Percentiles rank a stretch among this genome's conserved stretches.
These are phyloP conservation scores for Pogonomyrmex californicus DNA, from an alignment of 1,140 invertebrate species.

Conservation along the genomic window DNA sequence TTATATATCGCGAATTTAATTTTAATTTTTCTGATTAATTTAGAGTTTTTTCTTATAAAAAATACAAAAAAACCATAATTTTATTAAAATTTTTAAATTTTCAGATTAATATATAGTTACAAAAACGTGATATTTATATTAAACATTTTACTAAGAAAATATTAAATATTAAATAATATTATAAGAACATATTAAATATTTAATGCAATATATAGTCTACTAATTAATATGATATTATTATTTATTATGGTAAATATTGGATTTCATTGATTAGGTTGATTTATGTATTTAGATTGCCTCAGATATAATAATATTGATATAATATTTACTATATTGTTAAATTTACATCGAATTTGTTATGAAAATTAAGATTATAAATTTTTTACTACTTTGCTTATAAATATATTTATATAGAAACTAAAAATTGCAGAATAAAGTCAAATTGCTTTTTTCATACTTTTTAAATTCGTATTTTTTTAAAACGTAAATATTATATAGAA, in stretches of 20 bases:
- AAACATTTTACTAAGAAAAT: not conserved
- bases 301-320: not conserved
- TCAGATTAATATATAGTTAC: not conserved
- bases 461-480: too few species aligned
- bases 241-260: not conserved
- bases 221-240: slow-evolving; percentile 1
- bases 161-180: not conserved
- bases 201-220: not conserved
- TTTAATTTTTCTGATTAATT: not conserved
- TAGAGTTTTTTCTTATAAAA: not conserved
- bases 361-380: not conserved
- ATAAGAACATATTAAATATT: slow-evolving; percentile 5
- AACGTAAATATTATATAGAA: too few species aligned
- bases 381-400: too few species aligned
- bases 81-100: slow-evolving; percentile 4
- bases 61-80: not conserved
- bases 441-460: not conserved
- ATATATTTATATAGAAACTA: not conserved
- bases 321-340: not conserved
- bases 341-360: not conserved
- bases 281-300: not conserved
- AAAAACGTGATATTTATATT: not conserved
- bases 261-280: not conserved
- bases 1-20: not conserved
- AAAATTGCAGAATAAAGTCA: not conserved